Base-by-base conservation (phyloP, 2,113 vertebrate genomes). In the Sceloporus tristichus region DNA sequence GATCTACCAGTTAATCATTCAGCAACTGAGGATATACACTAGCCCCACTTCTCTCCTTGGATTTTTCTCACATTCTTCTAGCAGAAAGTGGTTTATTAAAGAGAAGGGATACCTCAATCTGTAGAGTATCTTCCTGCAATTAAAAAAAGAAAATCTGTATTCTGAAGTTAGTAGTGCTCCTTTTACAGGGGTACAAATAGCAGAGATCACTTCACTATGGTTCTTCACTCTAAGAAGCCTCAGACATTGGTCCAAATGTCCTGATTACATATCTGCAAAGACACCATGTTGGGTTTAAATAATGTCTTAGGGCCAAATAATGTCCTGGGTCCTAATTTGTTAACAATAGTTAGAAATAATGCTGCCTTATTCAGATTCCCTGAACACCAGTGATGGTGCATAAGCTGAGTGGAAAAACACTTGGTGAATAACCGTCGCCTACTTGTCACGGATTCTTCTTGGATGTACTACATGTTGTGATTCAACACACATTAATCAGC, bases 401-500 rank as follows among this genome's bases (percentile, higher is more conserved):
- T 27, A 34, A 65, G 34, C 14, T 80, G 56, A 74, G 40, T 66
- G 21, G 70, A 14, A 56, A 82, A 81, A 74, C 27, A 81, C 16
- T 62, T 19, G 42, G 54, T 82, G 70, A 82, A 62, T 82, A 82
- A 87, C 40, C 27, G n/a, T 59, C 16, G 4, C 78, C 23, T 62
- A 42, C 79, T 62, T 74, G 6, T 48, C 79, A 87, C 54, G 34
- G 54, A 65, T 87, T 59, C 38, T 74, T 82, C 70, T 82, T 38
- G 42, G 70, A 74, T 48, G 1, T 74, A 19, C 59, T 62, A 18
- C 13, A 62, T 23, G 38, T 75, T 42, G 59, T 82, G 86, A 87
- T 5, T 87, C 86, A 87, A 16, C 54, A 40, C 70, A 42, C 38
- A 54, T 48, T 81, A 56, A 18, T 87, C 78, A 81, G 54, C 79